A percentile compares a stretch with the other conserved stretches of the same genome.
These are phyloP conservation scores for Celastrina argiolus DNA, from an alignment of 2,888 invertebrate genomes.

Conservation along the genomic window DNA sequence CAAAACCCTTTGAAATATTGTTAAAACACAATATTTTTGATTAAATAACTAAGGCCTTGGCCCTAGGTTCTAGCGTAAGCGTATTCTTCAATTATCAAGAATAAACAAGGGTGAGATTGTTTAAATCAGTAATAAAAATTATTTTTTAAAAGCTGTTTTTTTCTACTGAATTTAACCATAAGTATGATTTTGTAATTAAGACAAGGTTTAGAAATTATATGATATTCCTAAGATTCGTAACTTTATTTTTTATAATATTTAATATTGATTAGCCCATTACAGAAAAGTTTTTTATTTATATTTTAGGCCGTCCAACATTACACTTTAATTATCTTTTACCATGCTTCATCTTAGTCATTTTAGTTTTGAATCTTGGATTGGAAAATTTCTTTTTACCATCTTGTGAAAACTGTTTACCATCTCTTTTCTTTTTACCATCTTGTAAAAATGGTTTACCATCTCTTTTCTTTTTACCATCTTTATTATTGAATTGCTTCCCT, in stretches of 20 bases:
- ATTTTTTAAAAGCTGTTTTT: neutral
- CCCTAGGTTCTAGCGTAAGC: neutral
- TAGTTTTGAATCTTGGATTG: conserved; percentile 14
- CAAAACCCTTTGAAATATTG: neutral
- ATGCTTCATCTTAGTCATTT: conserved; percentile 30
- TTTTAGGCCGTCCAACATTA: too few relatives aligned
- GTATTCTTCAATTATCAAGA: neutral
- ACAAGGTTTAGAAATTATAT: too few relatives aligned
- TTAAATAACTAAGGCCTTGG: neutral
- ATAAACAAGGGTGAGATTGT: neutral
- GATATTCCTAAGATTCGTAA: too few relatives aligned
- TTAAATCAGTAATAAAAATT: neutral
- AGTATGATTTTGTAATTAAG: too few relatives aligned
- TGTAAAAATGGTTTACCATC: conserved; percentile 37
- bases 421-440: conserved; percentile 30
- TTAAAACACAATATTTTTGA: neutral
- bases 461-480: conserved; percentile 27
- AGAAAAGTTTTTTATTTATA: too few relatives aligned
- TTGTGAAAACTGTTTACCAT: conserved; percentile 36
- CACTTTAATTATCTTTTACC: conserved; percentile 36
- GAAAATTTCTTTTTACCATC: conserved; percentile 27
- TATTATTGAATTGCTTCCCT: neutral
- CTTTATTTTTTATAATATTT: too few relatives aligned
- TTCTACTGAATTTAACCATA: neutral
- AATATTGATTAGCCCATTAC: too few relatives aligned